Base-by-base conservation (phyloP, 2,888 invertebrate species). In the Epsilonema sp. region DNA sequence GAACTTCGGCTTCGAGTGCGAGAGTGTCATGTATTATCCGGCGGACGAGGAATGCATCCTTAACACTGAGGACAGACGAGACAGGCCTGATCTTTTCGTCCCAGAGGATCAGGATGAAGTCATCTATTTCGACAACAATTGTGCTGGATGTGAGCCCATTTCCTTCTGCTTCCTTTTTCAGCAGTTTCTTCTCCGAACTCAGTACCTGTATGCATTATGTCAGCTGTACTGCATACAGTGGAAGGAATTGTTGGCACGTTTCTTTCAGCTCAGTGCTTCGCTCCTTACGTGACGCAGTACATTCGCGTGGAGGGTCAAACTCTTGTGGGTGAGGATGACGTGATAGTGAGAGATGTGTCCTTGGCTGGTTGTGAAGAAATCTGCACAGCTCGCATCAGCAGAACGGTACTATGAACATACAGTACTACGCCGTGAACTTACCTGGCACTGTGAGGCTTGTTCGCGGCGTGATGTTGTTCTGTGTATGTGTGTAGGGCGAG, bases 91-190 rank as follows among this genome's bases (percentile, higher is more conserved):
- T 44, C 54, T 63, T 25, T 62, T 63, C 51, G 55, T 58, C 23
- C 59, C 60, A 44, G 63, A 63, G 49, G 52, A 55, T 41, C 58
- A 60, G 43, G 63, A 63, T 45, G 55, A 52, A n/a, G 63, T 63
- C 45, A 55, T 62, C 51, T 63, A 63, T 53, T 52, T 63, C 56
- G 63, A 63, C 53, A 63, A 63, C 55, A 63, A 63, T 51, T 63
- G 63, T 46, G 63, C 62, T 47, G 63, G 63, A 51, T 60, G 61
- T 59, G 45, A 55, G 56, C 50, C 40, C 38, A 31, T 37, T 21
- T 5, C 13, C 24, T n/a, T 19, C 22, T 21, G 19, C 19, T 26
- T 19, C 19, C 4, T 25, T 43, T 19, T 43, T 25, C 24, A 31
- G 31, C 31, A n/a, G n/a, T n/a, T n/a, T n/a, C n/a, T n/a, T n/a